These are phyloP conservation scores for Andrena minutula DNA, from an alignment of 2,888 invertebrate genomes.

Conservation along the genomic window DNA sequence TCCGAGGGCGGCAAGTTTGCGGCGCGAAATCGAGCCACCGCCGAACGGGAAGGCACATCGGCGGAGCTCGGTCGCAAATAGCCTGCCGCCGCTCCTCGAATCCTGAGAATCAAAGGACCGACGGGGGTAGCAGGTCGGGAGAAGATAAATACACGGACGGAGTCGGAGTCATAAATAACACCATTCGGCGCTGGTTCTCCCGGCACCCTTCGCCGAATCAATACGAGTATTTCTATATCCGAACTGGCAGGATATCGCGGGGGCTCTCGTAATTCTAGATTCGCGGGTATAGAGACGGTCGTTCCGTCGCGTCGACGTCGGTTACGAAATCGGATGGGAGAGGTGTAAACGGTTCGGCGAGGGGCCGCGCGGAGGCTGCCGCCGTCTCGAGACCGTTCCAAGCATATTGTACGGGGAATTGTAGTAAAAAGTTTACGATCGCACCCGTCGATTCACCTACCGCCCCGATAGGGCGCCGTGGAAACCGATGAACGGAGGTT, in stretches of 20 bases:
- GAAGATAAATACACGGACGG: constrained; percentile 38
- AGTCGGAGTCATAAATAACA: constrained; percentile 45
- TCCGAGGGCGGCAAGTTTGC: not conserved
- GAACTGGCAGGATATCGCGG: constrained; percentile 14
- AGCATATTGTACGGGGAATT: constrained; percentile 57
- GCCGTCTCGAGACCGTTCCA: constrained; percentile 26
- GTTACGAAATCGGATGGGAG: not conserved
- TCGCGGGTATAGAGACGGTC: constrained; percentile 19
- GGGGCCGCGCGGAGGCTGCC: not conserved
- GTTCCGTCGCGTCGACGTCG: constrained; percentile 11
- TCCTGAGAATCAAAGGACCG: constrained; percentile 36
- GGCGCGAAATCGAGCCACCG: not conserved
- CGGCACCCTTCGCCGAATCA: constrained; percentile 14
- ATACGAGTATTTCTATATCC: constrained; percentile 38
- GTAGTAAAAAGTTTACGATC: constrained; percentile 65
- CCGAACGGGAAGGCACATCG: not conserved
- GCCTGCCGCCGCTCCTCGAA: not conserved
- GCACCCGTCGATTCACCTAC: constrained; percentile 24
- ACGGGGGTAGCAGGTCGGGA: constrained; percentile 25
- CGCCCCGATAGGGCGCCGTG: constrained; percentile 18
- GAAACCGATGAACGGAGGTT: not conserved
- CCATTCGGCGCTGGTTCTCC: constrained; percentile 3
- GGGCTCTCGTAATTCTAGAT: constrained; percentile 21
- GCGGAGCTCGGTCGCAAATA: not conserved
- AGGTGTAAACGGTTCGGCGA: not conserved